phyloP scores from a whole-genome alignment of 2,797 vertebrate genomes.

The Aplochiton taeniatus region DNA sequence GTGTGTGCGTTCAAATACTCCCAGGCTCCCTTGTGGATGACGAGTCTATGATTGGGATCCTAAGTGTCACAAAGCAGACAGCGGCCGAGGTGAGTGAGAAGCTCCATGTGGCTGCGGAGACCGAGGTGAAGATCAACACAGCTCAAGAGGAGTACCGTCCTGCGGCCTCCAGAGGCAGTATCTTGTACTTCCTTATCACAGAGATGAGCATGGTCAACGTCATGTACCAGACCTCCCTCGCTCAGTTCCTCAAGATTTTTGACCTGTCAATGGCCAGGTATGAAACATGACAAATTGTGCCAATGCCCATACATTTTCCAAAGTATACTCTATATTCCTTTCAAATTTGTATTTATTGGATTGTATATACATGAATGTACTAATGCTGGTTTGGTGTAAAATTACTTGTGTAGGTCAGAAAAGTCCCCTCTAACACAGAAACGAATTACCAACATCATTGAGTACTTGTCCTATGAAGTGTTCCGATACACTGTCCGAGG shows the following conservation, averaged over 20 bases:
- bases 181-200: slow-evolving; percentile 90
- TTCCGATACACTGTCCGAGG: slow-evolving; percentile 80
- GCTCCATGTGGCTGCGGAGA: slow-evolving; percentile 84
- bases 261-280: slow-evolving; percentile 86
- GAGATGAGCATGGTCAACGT: slow-evolving; percentile 94
- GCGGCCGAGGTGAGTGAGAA: slow-evolving; percentile 87
- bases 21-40: slow-evolving; percentile 88
- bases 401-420: slow-evolving; percentile 68
- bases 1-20: neutral
- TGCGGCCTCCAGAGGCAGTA: slow-evolving; percentile 88
- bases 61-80: slow-evolving; percentile 85
- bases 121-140: slow-evolving; percentile 86
- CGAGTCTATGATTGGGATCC: slow-evolving; percentile 82
- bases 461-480: slow-evolving; percentile 78
- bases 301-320: neutral
- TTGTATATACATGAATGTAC: neutral
- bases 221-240: slow-evolving; percentile 94
- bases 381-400: slow-evolving; percentile 17
- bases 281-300: neutral
- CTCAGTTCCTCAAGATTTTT: slow-evolving; percentile 89
- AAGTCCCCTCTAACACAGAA: slow-evolving; percentile 78
- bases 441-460: slow-evolving; percentile 81
- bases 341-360: neutral
- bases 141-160: slow-evolving; percentile 89
- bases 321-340: neutral